Evolutionary conservation across 1,140 invertebrate genomes (phyloP).

Genomic region (Zophobas atratus): DNA sequence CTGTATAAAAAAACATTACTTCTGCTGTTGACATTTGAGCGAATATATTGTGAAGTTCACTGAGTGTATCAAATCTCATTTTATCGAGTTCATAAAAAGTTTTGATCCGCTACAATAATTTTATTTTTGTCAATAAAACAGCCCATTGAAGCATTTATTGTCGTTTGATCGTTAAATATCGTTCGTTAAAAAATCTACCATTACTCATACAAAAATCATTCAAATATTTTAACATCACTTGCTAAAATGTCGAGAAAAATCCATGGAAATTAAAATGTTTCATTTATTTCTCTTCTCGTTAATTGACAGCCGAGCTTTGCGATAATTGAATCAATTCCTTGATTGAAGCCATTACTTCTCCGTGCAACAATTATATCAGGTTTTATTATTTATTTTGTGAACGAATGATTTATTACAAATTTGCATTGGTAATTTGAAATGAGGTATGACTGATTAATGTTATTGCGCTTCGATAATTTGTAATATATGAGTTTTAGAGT

Average conservation of each 20-base stretch:
- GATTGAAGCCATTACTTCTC: slow-evolving; percentile 19
- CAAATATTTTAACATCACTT: neutral
- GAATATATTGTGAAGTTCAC: neutral
- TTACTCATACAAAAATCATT: too few species aligned
- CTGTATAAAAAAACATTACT: too few species aligned
- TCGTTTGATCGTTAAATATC: neutral
- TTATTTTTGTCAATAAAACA: neutral
- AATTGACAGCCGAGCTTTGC: slow-evolving; percentile 29
- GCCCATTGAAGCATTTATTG: slow-evolving; percentile 4
- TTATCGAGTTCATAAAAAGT: neutral
- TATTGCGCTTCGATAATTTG: too few species aligned
- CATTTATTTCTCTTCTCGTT: slow-evolving; percentile 25
- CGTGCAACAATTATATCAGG: neutral
- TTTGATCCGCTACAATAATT: neutral
- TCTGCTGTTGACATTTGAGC: too few species aligned
- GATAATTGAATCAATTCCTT: slow-evolving; percentile 35
- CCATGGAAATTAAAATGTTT: slow-evolving; percentile 14
- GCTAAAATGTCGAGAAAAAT: slow-evolving; percentile 5
- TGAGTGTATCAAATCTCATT: neutral
- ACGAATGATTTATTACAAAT: slow-evolving; percentile 20
- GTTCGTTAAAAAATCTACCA: neutral
- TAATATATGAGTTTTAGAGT: too few species aligned
- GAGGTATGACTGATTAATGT: slow-evolving; percentile 4
- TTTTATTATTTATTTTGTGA: slow-evolving; percentile 17
- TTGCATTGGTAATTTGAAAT: slow-evolving; percentile 8